Evolutionary conservation across 2,113 vertebrate species (phyloP).

Genomic region (Athene noctua): DNA sequence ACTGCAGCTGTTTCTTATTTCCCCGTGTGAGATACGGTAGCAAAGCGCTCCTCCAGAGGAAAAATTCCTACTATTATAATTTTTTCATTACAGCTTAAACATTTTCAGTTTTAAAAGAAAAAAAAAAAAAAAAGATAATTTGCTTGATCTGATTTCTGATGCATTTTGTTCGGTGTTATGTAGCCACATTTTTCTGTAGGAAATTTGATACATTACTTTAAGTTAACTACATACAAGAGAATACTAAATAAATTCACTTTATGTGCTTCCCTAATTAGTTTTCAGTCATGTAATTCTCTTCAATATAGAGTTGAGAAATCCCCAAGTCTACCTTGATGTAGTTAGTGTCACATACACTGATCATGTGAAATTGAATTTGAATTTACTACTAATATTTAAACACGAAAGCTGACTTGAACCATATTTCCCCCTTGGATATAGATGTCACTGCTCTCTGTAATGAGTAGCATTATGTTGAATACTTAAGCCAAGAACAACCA

Average conservation of each 20-base stretch:
- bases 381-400: conserved; percentile 74
- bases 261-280: conserved; percentile 69
- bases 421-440: conserved; percentile 70
- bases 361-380: conserved; percentile 72
- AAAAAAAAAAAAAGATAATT: background rate
- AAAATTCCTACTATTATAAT: background rate
- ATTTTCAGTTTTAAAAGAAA: conserved; percentile 28
- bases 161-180: conserved; percentile 22
- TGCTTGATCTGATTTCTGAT: conserved; percentile 52
- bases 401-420: conserved; percentile 62
- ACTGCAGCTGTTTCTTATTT: background rate
- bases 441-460: conserved; percentile 68
- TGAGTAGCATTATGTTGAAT: conserved; percentile 60
- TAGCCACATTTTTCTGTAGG: conserved; percentile 18
- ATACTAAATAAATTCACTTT: conserved; percentile 64
- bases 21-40: rapidly evolving
- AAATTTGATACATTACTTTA: conserved; percentile 62
- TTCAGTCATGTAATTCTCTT: conserved; percentile 68
- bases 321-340: conserved; percentile 70
- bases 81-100: conserved; percentile 41
- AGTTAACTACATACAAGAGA: conserved; percentile 68
- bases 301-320: conserved; percentile 56
- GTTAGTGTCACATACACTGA: conserved; percentile 67
- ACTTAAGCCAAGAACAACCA: conserved; percentile 65
- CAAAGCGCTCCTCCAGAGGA: background rate